Evolutionary conservation across 2,797 vertebrate genomes (phyloP), one percentile per base, ranked within the genome.

Genomic region (Sorex maritimensis): DNA sequence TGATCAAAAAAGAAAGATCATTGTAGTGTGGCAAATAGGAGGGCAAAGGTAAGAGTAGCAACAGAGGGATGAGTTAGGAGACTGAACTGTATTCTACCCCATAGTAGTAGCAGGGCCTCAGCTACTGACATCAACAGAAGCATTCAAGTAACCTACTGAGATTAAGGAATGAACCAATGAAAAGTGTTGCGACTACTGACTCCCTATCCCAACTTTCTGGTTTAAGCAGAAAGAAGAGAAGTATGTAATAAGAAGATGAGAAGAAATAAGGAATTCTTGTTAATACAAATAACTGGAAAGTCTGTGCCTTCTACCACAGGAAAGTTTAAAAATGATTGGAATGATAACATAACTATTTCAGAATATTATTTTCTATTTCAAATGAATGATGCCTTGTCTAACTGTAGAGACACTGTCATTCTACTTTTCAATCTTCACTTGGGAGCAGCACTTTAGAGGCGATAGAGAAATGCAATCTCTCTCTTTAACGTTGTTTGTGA

Each of bases 301-400:
- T 38, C 38, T 44, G 4, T 55, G 30, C 21, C 55, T 94, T 71
- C 61, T 34, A 44, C 81, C 83, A 78, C 38, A 87, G 6, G 34
- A 86, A 65, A 49, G 1, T 12, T 46, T 90, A 87, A 38, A 84
- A 91, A 81, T 55, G 26, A 61, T 23, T 24, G 1, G 46, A 72
- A 68, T 14, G 9, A 63, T 44, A 44, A 86, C 44, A 30, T 11
- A 65, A 91, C 83, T 19, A 81, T 10, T 38, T 85, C 58, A 87
- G 44, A 84, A 23, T n/a, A 28, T 13, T 73, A 86, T 81, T 91
- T 93, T 38, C 58, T 94, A 24, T 19, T 85, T 94, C 21, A 80
- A 24, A 79, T 86, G 8, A 85, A 90, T 1, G 26, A 74, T 88
- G 30, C 2, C 24, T 86, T 91, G 85, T 69, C 55, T 68, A 72